Percentiles rank a stretch among this genome's conserved stretches.
Conservation (phyloP, 2,797 vertebrate species). For the Hydrolagus colliei region DNA sequence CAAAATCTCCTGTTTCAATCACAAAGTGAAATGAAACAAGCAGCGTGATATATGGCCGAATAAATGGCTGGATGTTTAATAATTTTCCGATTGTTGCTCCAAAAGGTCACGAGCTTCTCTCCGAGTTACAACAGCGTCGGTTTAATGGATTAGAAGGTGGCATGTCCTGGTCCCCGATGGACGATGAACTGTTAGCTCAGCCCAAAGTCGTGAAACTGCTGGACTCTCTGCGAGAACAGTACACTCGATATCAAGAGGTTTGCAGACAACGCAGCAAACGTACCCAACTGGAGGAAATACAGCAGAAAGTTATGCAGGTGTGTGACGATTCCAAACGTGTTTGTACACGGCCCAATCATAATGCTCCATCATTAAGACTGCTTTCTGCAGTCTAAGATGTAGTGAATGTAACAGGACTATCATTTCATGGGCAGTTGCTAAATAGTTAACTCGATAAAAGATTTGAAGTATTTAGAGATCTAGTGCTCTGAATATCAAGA, state of each 20-base stretch:
- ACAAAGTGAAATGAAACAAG: neutral
- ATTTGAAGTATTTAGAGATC: too few species aligned
- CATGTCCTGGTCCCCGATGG: conserved; percentile 90
- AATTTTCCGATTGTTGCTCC: neutral
- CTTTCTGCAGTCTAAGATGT: too few species aligned
- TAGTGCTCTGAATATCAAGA: too few species aligned
- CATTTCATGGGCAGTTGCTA: too few species aligned
- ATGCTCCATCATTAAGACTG: too few species aligned
- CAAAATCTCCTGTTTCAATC: neutral
- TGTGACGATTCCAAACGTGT: conserved; percentile 32
- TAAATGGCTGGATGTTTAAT: neutral
- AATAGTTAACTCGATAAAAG: too few species aligned
- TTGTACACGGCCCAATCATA: neutral
- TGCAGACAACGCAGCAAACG: conserved; percentile 89
- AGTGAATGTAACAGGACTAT: too few species aligned
- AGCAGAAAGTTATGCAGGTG: conserved; percentile 97
- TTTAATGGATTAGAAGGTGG: conserved; percentile 89
- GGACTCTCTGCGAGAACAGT: conserved; percentile 88
- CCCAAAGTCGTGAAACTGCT: conserved; percentile 95
- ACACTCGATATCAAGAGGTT: conserved; percentile 90
- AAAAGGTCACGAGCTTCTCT: conserved; percentile 86
- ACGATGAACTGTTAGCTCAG: conserved; percentile 90
- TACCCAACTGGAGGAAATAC: conserved; percentile 88
- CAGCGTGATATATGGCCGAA: neutral
- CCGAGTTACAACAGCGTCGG: conserved; percentile 88